Base-by-base conservation (phyloP, 2,888 invertebrate species). In the Diachrysia chrysitis region DNA sequence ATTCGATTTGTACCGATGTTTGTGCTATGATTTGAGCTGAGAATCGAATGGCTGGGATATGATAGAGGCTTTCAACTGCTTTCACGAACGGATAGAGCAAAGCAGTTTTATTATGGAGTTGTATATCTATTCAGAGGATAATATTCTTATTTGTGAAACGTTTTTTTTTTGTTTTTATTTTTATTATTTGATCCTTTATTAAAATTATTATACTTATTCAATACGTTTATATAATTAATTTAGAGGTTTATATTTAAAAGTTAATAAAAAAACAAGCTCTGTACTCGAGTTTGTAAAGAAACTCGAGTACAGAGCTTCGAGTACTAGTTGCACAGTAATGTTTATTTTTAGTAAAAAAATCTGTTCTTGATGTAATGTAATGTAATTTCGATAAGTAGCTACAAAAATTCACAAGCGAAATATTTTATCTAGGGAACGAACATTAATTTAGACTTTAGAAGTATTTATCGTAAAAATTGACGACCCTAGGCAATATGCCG, bases 1-100 rank as follows among this genome's bases (percentile, higher is more conserved):
- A 75, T 78, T 78, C 69, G 62, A 75, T 78, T 78, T 63, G 51
- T 57, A 63, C 16, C 29, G 58, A 60, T 78, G 32, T 60, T 69
- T 59, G 46, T 42, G 67, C 60, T 63, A 51, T 29, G 54, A 48
- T 16, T 76, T 17, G 25, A 62, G 53, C 21, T 62, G 10, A 46
- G 66, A 53, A 5, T 71, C 56, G 58, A 35, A 48, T 21, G 48
- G 9, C 9, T 53, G 17, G 32, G 46, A 55, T 70, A 46, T 61
- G 6, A 59, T 29, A n/a, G 14, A 10, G 9, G n/a, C 0, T 17
- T 19, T 46, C 9, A 9, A 16, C 14, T 14, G 54, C n/a, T 29
- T 21, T 42, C 21, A 42, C 6, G 23, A 54, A 54, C 1, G 25
- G 14, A 25, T 54, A 16, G 54, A 54, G 6, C 14, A 4, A 5